These are phyloP conservation scores for Leucosticte australis DNA, from an alignment of 2,113 vertebrate species.

Conservation along the genomic window DNA sequence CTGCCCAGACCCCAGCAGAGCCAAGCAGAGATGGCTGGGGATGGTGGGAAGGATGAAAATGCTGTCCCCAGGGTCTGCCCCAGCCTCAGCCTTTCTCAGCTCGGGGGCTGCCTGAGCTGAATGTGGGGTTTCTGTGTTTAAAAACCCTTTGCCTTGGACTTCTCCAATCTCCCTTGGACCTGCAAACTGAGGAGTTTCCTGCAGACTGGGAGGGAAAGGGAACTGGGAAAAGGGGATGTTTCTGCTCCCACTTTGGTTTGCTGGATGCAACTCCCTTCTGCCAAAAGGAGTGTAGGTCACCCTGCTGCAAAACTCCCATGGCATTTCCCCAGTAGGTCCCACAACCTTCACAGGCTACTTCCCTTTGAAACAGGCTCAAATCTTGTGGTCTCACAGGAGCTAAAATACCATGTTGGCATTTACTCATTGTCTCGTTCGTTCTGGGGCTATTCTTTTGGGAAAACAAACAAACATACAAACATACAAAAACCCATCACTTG, in stretches of 20 bases:
- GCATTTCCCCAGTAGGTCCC: background rate
- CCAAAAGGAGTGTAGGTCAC: background rate
- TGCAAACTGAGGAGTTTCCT: background rate
- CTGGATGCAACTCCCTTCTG: background rate
- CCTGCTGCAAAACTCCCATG: background rate
- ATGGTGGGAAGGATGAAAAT: accelerated
- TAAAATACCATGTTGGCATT: background rate
- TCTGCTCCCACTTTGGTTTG: background rate
- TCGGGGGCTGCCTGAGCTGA: background rate
- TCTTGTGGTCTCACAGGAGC: background rate
- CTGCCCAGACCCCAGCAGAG: background rate
- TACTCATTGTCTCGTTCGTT: background rate
- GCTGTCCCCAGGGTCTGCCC: background rate
- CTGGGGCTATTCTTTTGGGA: background rate
- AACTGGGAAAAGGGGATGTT: background rate
- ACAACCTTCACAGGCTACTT: background rate
- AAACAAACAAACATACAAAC: background rate
- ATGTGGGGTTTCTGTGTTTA: background rate
- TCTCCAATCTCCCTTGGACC: background rate
- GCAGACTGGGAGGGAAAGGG: background rate
- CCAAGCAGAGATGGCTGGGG: background rate
- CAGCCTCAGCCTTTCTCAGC: background rate
- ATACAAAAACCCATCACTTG: background rate
- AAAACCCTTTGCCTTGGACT: background rate
- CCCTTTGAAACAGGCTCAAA: background rate